phyloP scores from a whole-genome alignment of 2,888 invertebrate species.

The Hyalella azteca region DNA sequence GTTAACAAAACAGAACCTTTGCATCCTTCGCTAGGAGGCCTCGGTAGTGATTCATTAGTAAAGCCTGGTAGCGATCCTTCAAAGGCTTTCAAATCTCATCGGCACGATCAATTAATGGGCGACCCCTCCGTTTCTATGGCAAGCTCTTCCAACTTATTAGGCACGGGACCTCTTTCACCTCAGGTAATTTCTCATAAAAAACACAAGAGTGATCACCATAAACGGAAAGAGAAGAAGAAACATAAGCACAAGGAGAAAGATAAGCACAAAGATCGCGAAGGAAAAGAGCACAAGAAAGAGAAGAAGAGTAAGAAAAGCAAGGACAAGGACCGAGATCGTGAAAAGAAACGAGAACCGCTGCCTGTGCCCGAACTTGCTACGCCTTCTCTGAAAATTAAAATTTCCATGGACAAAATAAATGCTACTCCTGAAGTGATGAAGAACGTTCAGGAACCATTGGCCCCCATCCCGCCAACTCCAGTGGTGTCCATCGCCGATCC shows the following conservation, averaged over 20 bases:
- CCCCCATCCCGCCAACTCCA: constrained; percentile 22
- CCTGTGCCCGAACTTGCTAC: neutral
- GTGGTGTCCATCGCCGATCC: neutral
- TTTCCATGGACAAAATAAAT: constrained; percentile 47
- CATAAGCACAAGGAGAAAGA: constrained; percentile 57
- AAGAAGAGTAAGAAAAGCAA: constrained; percentile 58
- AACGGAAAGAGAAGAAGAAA: constrained; percentile 55
- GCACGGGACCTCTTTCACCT: neutral
- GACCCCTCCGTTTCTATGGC: neutral
- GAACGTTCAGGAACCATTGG: constrained; percentile 35
- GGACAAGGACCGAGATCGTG: constrained; percentile 54
- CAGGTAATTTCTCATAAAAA: constrained; percentile 45
- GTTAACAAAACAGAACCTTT: neutral
- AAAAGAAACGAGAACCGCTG: constrained; percentile 39
- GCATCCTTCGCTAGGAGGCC: neutral
- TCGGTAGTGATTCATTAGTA: neutral
- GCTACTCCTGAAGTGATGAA: constrained; percentile 39
- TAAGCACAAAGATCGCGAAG: constrained; percentile 50
- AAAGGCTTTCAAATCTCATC: constrained; percentile 18
- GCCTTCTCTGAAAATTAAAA: constrained; percentile 42
- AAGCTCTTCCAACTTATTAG: neutral
- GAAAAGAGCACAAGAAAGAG: constrained; percentile 57
- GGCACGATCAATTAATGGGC: neutral
- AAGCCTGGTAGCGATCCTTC: neutral
- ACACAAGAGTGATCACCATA: constrained; percentile 54